A percentile compares a stretch with the other conserved stretches of the same genome.
Conservation (phyloP, 2,113 vertebrate genomes). For the Mugil cephalus region DNA sequence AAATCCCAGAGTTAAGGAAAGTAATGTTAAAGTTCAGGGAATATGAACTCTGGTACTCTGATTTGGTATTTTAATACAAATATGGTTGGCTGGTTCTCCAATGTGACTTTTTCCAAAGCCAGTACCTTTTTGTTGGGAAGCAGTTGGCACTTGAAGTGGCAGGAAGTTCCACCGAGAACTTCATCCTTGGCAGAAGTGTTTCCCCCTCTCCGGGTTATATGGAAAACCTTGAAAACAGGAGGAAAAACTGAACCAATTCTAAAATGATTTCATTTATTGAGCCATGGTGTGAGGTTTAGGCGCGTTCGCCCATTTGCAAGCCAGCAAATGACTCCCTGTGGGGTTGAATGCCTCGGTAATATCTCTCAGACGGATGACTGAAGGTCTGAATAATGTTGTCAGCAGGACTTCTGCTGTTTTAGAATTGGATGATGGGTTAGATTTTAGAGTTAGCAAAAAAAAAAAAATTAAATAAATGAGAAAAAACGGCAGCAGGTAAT, state of each 20-base stretch:
- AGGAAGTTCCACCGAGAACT: slow-evolving; percentile 4
- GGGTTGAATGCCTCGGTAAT: slow-evolving; percentile 58
- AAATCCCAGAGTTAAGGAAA: slow-evolving; percentile 32
- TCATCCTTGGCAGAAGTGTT: slow-evolving; percentile 26
- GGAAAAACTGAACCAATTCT: slow-evolving; percentile 37
- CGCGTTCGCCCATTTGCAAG: slow-evolving; percentile 30
- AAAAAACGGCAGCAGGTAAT: slow-evolving; percentile 24
- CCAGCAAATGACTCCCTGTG: slow-evolving; percentile 45
- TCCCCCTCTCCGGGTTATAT: slow-evolving; percentile 45
- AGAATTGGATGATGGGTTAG: too few relatives aligned
- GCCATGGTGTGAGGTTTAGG: slow-evolving; percentile 35
- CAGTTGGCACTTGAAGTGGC: slow-evolving; percentile 5
- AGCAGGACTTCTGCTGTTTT: not conserved
- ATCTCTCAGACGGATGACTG: slow-evolving; percentile 16
- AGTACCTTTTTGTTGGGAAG: slow-evolving; percentile 1
- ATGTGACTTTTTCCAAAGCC: slow-evolving; percentile 29
- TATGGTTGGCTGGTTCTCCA: slow-evolving; percentile 32
- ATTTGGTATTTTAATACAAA: slow-evolving; percentile 44
- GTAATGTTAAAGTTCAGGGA: slow-evolving; percentile 46
- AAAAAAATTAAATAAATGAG: too few relatives aligned
- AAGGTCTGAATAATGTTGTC: slow-evolving; percentile 24
- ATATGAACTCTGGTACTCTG: slow-evolving; percentile 47
- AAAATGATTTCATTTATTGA: slow-evolving; percentile 33
- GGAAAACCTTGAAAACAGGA: slow-evolving; percentile 33
- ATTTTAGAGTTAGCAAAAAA: too few relatives aligned